Base-by-base conservation (phyloP, 2,797 vertebrate species). In the Coregonus sp. region DNA sequence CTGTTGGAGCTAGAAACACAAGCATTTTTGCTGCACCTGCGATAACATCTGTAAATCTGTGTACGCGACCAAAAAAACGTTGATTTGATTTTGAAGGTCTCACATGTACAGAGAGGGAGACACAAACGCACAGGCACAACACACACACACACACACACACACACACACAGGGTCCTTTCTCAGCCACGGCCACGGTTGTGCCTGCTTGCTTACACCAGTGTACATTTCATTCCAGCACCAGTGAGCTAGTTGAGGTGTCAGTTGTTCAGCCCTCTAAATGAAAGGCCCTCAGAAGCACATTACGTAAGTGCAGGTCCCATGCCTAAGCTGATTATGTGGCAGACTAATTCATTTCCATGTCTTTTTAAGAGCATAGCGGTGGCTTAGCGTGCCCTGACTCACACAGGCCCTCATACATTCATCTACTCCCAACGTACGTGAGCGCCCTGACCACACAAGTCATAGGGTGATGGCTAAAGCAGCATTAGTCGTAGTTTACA, bases 301-400 rank as follows among this genome's bases (percentile, higher is more conserved):
- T 90, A 87, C 82, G 33, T 89, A 90, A 90, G 86, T 74, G 78
- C 33, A 81, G 84, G 86, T 86, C 89, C 85, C 51, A 47, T 1
- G 85, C 86, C 84, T 90, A 90, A 91, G 88, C 85, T 89, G 86
- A 87, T 90, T 89, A 90, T 80, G 85, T 88, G 86, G 85, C 86
- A 82, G 78, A 75, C 86, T 86, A 86, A 86, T 89, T 90, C 80
- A 87, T 90, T 88, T 83, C 86, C 79, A 80, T 82, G 83, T 85
- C 81, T 81, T 77, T 85, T 78, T 77, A 84, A 88, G 83, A 88
- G 84, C 77, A 20, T 75, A 85, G 84, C 40, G 69, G 51, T 47
- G 72, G 86, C 86, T 89, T 84, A 89, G 83, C n/a, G 3, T 72
- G 78, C 67, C 78, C 72, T 11, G 7, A 5, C 75, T 74, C 56